Conservation (phyloP, 2,888 invertebrate genomes). For the Dolichopus griseipennis region DNA sequence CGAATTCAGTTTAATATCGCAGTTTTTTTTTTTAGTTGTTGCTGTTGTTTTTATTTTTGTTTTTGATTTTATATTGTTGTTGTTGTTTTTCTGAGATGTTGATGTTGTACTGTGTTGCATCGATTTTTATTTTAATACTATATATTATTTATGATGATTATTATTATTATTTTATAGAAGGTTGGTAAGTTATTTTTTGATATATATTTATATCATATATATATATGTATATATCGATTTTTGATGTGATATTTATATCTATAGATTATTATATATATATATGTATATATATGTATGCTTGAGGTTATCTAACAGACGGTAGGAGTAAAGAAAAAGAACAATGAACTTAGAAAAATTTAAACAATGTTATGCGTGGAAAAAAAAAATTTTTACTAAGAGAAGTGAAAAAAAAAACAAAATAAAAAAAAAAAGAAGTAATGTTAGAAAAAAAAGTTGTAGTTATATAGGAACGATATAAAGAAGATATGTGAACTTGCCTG, state of each 20-base stretch:
- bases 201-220: not conserved
- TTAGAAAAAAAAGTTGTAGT: not conserved
- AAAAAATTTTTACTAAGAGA: too few relatives aligned
- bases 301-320: conserved; percentile 3
- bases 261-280: not conserved
- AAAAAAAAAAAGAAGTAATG: too few relatives aligned
- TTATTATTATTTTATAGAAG: conserved; percentile 3
- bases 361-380: not conserved
- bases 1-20: not conserved
- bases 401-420: too few relatives aligned
- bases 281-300: not conserved
- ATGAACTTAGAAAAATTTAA: not conserved
- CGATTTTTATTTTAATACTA: not conserved
- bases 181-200: not conserved
- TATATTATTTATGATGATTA: conserved; percentile 5
- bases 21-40: too few relatives aligned
- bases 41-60: not conserved
- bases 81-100: not conserved
- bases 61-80: not conserved
- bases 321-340: not conserved
- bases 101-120: not conserved
- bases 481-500: not conserved
- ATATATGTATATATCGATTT: not conserved
- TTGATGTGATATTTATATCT: too few relatives aligned
- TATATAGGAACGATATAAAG: not conserved